Conservation (phyloP, 2,113 vertebrate species). For the Vulpes ferrilata region DNA sequence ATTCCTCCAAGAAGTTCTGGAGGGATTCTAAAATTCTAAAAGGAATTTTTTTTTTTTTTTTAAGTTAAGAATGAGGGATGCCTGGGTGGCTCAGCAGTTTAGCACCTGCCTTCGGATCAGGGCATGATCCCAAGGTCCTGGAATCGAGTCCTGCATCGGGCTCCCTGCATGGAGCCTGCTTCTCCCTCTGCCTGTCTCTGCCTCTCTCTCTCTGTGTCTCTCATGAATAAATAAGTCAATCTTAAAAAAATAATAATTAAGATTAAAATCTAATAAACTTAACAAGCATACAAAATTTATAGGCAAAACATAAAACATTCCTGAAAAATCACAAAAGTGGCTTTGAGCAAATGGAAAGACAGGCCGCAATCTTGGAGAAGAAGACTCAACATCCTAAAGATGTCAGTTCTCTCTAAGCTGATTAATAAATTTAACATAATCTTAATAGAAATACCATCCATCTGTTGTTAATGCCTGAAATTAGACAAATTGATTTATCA, state of each 20-base stretch:
- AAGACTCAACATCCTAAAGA: neutral
- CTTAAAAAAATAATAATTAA: neutral
- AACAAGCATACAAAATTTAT: slow-evolving; percentile 30
- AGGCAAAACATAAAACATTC: slow-evolving; percentile 41
- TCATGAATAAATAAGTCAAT: no score
- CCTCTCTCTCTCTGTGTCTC: no score
- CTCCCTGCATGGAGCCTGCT: no score
- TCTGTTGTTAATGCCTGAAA: neutral
- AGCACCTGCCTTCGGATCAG: no score
- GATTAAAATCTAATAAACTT: neutral
- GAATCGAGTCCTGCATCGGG: no score
- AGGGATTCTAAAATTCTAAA: slow-evolving; percentile 6
- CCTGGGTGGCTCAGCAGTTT: no score
- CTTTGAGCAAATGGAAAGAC: neutral
- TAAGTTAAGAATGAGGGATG: neutral
- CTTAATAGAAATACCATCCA: slow-evolving; percentile 21
- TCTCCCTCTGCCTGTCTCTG: no score
- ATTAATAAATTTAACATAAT: neutral
- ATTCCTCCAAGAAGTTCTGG: neutral
- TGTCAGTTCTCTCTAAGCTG: neutral
- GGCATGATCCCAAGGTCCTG: no score
- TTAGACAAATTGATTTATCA: neutral
- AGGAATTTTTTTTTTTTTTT: neutral
- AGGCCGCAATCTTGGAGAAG: neutral
- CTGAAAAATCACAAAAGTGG: neutral